Conservation (phyloP, 37 sponge, comb jelly and placozoan species). For the Chondrilla cf. caribensis region DNA sequence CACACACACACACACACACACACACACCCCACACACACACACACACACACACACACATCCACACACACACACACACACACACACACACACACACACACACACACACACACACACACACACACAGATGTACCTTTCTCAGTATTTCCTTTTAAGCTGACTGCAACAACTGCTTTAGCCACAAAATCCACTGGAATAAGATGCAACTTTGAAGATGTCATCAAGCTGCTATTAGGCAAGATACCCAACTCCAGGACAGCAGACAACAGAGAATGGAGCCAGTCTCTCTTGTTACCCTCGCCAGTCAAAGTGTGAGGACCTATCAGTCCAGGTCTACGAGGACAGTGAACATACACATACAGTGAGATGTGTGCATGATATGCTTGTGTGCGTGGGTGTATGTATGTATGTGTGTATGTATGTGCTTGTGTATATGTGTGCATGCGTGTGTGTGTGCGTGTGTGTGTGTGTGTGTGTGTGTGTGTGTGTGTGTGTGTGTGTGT, state of each 20-base stretch:
- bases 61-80: slow-evolving; percentile 17
- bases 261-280: slow-evolving; percentile 51
- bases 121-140: background rate
- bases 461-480: too few species aligned
- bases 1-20: background rate
- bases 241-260: slow-evolving; percentile 18
- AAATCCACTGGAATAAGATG: slow-evolving; percentile 40
- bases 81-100: slow-evolving; percentile 27
- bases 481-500: too few species aligned
- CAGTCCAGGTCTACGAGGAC: slow-evolving; percentile 36
- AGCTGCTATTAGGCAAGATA: background rate
- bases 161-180: slow-evolving; percentile 34
- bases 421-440: background rate
- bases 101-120: slow-evolving; percentile 20
- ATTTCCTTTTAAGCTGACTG: background rate
- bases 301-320: slow-evolving; percentile 45
- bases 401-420: too few species aligned
- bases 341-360: background rate
- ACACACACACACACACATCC: slow-evolving; percentile 20
- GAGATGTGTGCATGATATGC: background rate
- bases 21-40: slow-evolving; percentile 21
- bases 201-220: background rate
- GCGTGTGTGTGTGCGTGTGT: background rate
- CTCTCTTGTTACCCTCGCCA: slow-evolving; percentile 43
- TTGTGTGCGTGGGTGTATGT: too few species aligned